Evolutionary conservation across 2,113 vertebrate species (phyloP), one percentile per base, ranked within the genome.

Genomic region (Zosterops lateralis): DNA sequence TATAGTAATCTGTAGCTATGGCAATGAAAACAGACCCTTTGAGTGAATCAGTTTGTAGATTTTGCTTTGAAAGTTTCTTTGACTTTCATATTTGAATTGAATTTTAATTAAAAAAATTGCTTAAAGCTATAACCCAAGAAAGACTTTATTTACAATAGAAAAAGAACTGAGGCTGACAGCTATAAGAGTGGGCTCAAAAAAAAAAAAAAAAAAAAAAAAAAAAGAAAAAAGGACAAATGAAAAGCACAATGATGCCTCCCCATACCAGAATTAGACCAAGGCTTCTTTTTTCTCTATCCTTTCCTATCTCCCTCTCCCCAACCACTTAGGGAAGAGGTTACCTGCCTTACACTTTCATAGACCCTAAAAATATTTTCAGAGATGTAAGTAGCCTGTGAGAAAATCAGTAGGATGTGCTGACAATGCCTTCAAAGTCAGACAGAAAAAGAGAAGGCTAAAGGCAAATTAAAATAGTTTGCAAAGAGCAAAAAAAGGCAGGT

Each of bases 1-100:
- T 96, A 95, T 95, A 97, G 94, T 97, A 98, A 97, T 96, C 97
- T 97, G 97, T 98, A 97, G 95, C 97, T 96, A 94, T 97, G 96
- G 97, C 94, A 97, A 98, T 97, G 86, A 93, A 93, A 96, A 96
- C 84, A 97, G 96, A 85, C 83, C 77, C 85, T 97, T 95, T 96
- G 97, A 97, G 92, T 96, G 95, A 96, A 96, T 97, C 94, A 90
- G 90, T 96, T 97, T 94, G 93, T 82, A 97, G 95, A 95, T 89
- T 95, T 92, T 93, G 71, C 87, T 92, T 95, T 73, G 85, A 91
- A 97, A 96, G 93, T 95, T 95, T 94, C 95, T 97, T 95, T 93
- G 83, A 79, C 88, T 91, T 96, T 94, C 95, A 94, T 93, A 95
- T 94, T 76, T 86, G 91, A 96, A 89, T 93, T 94, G 95, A 95